Base-by-base conservation (phyloP, 2,888 invertebrate species). In the Heliconius cydno region DNA sequence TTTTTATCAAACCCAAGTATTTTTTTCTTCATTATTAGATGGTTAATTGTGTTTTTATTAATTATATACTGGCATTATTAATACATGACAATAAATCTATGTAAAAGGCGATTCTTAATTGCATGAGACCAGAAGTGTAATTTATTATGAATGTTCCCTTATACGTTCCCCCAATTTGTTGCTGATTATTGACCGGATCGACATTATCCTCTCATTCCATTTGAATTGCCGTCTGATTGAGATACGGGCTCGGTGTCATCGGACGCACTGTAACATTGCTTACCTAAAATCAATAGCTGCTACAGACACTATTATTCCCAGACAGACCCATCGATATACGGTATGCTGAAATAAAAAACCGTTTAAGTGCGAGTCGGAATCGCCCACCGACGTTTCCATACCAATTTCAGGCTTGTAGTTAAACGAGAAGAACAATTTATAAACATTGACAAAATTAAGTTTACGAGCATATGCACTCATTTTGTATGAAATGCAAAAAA, bases 201-300 rank as follows among this genome's bases (percentile, higher is more conserved):
- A 77, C 80, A 83, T 83, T 83, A 82, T 83, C 78, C 80, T 82
- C 78, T 82, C 82, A 83, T 83, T 82, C 80, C 76, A 75, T 83
- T 80, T 77, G 80, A 79, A 82, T 80, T 80, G 79, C 78, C 72
- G 80, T 82, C 81, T 83, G 80, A 80, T 79, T 76, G 78, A 71
- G 79, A 83, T 83, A 83, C 83, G 83, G 83, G 82, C 67, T 77
- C 82, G 76, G 82, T 80, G 83, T 82, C 83, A 80, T 80, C 79
- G 83, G 77, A 81, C 78, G 82, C 76, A 76, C 68, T 78, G 70
- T 70, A 72, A 74, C 81, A 75, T 78, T 78, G 76, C 74, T 76
- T 76, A 78, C 80, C 57, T 70, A 78, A 78, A 73, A 71, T 79
- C 68, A 28, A 74, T 68, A 74, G 30, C 28, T 38, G 28, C 66